Base-by-base conservation (phyloP, 2,888 invertebrate genomes). In the Catotricha subobsoleta region DNA sequence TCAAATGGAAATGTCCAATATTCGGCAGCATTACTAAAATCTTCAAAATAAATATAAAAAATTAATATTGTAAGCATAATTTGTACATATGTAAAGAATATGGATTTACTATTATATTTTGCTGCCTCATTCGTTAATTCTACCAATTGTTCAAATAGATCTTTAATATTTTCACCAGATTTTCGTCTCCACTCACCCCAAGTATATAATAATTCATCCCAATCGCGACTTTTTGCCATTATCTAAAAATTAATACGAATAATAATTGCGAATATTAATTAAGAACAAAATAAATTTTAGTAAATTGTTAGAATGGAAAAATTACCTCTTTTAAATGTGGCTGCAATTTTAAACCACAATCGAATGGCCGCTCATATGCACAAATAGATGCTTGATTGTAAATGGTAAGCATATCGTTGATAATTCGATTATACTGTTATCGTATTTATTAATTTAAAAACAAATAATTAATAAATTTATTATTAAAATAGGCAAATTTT, bases 101-200 rank as follows among this genome's bases (percentile, higher is more conserved):
- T 9, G 5, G 3, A 69, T 79, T 69, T 64, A 87, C 88, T 86
- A 50, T 87, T 87, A 6, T 78, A 64, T 52, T 68, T 67, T 0
- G 86, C 81, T 5, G 83, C 83, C 45, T 84, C 79, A 51, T 86
- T 86, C 43, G 81, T 81, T 36, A 87, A 57, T 40, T 78, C 76
- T 1, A 80, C 75, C 43, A 87, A 63, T 58, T 87, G 83, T 45
- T 83, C 80, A 50, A 78, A 88, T 25, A 80, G 64, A 48, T 86
- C 83, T 46, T 80, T 68, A 57, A 86, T 72, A 51, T 81, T 71
- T 42, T 78, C 72, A 0, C 82, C 86, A 1, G 88, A 84, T 47
- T 82, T 78, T 48, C 91, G 69, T 50, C 90, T 71, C 82, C 90
- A 94, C 56, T 87, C 86, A 0, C 79, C 75, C 94, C 94, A 94